These are phyloP conservation scores for Drosophila putrida DNA, from an alignment of 2,888 invertebrate genomes.

Conservation along the genomic window DNA sequence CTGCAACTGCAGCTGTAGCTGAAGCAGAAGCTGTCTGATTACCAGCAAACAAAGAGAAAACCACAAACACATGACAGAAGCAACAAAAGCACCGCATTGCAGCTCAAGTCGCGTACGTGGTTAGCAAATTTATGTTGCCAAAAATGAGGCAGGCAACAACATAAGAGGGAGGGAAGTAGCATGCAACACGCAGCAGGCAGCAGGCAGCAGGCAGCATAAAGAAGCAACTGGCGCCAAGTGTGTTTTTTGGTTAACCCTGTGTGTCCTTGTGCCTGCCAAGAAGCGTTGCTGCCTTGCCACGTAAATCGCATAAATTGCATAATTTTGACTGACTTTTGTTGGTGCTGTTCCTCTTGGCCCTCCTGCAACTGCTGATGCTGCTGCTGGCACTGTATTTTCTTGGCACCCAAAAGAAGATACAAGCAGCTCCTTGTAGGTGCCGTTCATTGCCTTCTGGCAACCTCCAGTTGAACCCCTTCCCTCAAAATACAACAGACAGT, in stretches of 20 bases:
- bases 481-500: not conserved
- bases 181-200: conserved; percentile 23
- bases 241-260: conserved; percentile 72
- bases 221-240: conserved; percentile 73
- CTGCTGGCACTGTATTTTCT: conserved; percentile 72
- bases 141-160: conserved; percentile 49
- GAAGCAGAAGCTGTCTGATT: conserved; percentile 28
- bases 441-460: conserved; percentile 60
- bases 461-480: conserved; percentile 19
- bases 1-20: conserved; percentile 32
- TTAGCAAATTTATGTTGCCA: conserved; percentile 77
- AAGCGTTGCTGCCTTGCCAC: conserved; percentile 55
- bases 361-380: conserved; percentile 53
- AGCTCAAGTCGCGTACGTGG: conserved; percentile 71
- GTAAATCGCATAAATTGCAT: conserved; percentile 83
- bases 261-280: conserved; percentile 59
- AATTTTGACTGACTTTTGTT: conserved; percentile 81
- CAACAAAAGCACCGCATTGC: conserved; percentile 68
- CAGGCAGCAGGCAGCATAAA: conserved; percentile 12
- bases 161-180: conserved; percentile 9
- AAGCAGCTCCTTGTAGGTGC: conserved; percentile 66
- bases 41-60: conserved; percentile 48
- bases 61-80: conserved; percentile 62
- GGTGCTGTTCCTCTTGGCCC: conserved; percentile 55
- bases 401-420: conserved; percentile 51